A percentile compares a stretch with the other conserved stretches of the same genome.
Conservation (phyloP, 2,888 invertebrate species). For the Thera obeliscata region DNA sequence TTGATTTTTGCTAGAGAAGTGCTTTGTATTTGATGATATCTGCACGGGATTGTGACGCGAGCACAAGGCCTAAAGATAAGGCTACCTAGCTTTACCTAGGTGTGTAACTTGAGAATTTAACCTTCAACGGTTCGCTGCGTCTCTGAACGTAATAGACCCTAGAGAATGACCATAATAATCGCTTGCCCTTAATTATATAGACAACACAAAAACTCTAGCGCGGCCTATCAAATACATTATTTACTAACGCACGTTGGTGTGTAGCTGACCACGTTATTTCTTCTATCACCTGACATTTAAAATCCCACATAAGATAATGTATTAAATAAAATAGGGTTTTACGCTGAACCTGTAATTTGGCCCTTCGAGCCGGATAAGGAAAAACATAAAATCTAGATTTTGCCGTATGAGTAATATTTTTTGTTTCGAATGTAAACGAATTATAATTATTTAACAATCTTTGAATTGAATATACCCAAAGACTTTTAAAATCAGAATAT, state of each 20-base stretch:
- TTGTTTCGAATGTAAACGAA: background rate
- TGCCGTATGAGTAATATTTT: background rate
- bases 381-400: background rate
- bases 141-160: slow-evolving; percentile 61
- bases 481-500: slow-evolving; percentile 16
- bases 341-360: background rate
- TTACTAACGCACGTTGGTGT: background rate
- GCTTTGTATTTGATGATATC: background rate
- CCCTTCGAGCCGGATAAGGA: slow-evolving; percentile 7
- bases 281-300: too few relatives aligned
- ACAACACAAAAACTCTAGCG: slow-evolving; percentile 27
- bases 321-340: background rate
- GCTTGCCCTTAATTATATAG: slow-evolving; percentile 45
- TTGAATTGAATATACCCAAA: slow-evolving; percentile 19
- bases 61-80: background rate
- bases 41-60: background rate
- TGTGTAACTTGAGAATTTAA: slow-evolving; percentile 59
- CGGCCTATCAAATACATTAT: slow-evolving; percentile 9
- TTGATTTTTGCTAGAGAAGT: background rate
- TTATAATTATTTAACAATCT: background rate
- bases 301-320: too few relatives aligned
- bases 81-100: slow-evolving; percentile 30
- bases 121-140: slow-evolving; percentile 66
- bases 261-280: too few relatives aligned
- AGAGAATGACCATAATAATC: slow-evolving; percentile 54